phyloP scores from a whole-genome alignment of 2,888 invertebrate genomes.

The Meiosimyza decipiens region DNA sequence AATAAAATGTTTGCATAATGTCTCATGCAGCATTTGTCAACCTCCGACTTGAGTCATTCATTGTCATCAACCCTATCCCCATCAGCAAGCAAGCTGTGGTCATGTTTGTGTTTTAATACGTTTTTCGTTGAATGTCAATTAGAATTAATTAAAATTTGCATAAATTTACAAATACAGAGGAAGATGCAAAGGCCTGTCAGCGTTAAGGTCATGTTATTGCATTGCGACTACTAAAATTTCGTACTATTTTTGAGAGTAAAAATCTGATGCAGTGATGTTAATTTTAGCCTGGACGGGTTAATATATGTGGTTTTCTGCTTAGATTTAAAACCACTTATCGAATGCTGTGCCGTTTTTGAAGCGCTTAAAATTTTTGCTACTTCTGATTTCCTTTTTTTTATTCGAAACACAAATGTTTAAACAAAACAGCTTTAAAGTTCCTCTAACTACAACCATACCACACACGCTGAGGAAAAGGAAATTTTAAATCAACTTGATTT shows the following conservation, averaged over 20 bases:
- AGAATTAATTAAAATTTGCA: constrained; percentile 55
- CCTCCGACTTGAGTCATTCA: constrained; percentile 10
- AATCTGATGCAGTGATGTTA: too few relatives aligned
- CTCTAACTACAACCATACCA: not conserved
- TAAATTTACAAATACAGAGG: not conserved
- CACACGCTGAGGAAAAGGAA: constrained; percentile 11
- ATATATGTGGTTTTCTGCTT: too few relatives aligned
- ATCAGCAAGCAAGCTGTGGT: not conserved
- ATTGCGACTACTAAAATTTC: too few relatives aligned
- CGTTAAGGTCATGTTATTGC: constrained; percentile 13
- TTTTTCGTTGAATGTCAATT: constrained; percentile 51
- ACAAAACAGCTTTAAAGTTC: too few relatives aligned
- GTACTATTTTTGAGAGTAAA: too few relatives aligned
- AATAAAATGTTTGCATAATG: constrained; percentile 1
- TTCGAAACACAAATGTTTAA: too few relatives aligned
- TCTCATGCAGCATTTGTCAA: not conserved
- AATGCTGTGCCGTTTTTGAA: too few relatives aligned
- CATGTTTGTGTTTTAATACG: constrained; percentile 27
- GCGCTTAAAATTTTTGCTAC: too few relatives aligned
- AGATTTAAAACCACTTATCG: too few relatives aligned
- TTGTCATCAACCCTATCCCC: constrained; percentile 11
- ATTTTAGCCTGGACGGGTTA: too few relatives aligned
- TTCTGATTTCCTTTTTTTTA: too few relatives aligned
- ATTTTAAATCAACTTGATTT: constrained; percentile 22
- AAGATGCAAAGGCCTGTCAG: not conserved